Percentiles rank a stretch among this genome's conserved stretches.
Conservation (phyloP, 2,113 vertebrate species). For the mouse (Mus musculus) region GRCm39 chr6:96917001-96917500, state of each 20-base stretch:
- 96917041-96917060: constrained; percentile 10
- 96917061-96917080: not conserved
- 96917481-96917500: not conserved
- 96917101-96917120: not conserved
- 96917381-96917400: not conserved
- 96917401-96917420: too few species aligned
- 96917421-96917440: not conserved
- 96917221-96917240: not conserved
- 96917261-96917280: not conserved
- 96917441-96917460: not conserved
- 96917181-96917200: not conserved
- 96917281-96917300: not conserved
- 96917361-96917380: not conserved
- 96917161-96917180: not conserved
- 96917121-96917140: constrained; percentile 4
- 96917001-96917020: not conserved
- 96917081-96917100: constrained; percentile 48
- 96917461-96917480: not conserved
- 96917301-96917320: not conserved
- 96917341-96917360: not conserved
- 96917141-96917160: not conserved
- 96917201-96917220: not conserved
- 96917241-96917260: not conserved
- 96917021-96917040: not conserved
- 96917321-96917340: not conserved